Base-by-base conservation (phyloP, 2,888 invertebrate species). In the Poecilobothrus nobilitatus region DNA sequence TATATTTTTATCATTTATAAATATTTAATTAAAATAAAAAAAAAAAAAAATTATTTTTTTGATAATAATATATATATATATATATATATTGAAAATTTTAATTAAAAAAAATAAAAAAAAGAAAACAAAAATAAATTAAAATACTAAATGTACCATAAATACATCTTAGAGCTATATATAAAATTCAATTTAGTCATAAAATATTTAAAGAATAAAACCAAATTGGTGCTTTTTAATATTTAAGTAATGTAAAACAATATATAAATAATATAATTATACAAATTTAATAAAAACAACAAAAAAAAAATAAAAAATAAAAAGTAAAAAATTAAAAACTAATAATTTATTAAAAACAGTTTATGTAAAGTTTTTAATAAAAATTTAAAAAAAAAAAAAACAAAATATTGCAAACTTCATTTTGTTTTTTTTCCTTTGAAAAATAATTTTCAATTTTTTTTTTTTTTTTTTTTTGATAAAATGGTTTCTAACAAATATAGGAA, bases 221-320 rank as follows among this genome's bases (percentile, higher is more conserved):
- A 53, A 53, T 53, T 53, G 53, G 53, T 53, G 53, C 53, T 53
- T 53, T 53, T 53, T 53, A 53, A 53, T 18, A 53, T 53, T 53
- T 53, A 53, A 53, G 53, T 53, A 53, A 18, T 53, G 2, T 12
- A 9, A 53, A 53, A 53, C 6, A 53, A 15, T 12, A 53, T 15
- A 53, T 12, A 53, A 6, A 53, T 12, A 53, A 53, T 12, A 53
- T 12, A 53, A 53, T 15, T 18, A 53, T 18, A 53, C 15, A n/a
- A 53, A 53, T 53, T 15, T 2, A 53, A 18, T 15, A 53, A 18
- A 18, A 53, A 53, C 1, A 53, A 53, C 18, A 53, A 18, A 53
- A 53, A 53, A 18, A 18, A 53, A 53, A 53, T 4, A 53, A 53
- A 53, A 53, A 53, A 53, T 53, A 3, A 53, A 9, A 44, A 44